Base-by-base conservation (phyloP, 2,888 invertebrate species). In the Folsomia manolachei region DNA sequence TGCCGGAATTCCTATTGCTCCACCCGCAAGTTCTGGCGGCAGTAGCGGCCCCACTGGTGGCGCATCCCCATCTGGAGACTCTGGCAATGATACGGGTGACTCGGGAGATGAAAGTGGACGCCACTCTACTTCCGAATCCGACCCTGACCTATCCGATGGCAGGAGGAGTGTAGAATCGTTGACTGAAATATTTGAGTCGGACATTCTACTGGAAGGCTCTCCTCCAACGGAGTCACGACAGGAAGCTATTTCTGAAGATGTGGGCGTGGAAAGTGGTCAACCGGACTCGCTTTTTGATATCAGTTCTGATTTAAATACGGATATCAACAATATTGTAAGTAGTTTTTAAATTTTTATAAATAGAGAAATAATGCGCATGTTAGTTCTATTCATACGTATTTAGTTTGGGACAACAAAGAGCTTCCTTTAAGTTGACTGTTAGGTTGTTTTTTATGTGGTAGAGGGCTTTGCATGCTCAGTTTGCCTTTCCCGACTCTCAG, bases 21-120 rank as follows among this genome's bases (percentile, higher is more conserved):
- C 21, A 61, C 75, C 75, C n/a, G n/a, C 71, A 23, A 67, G 69
- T 63, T 56, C 53, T 63, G 71, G 70, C 1, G 53, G 70, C 1
- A 27, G 67, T 2, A 51, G 63, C n/a, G 61, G 25, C 18, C 64
- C 72, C 14, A 70, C 72, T n/a, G 65, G 18, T 24, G 9, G 23
- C 14, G 18, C 27, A 2, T 18, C 27, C 2, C 68, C 56, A 4
- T 19, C 56, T n/a, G 23, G 18, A 1, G 66, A 66, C 52, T 66
- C 66, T 39, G 53, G 52, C 14, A 63, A 39, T 60, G 71, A 71
- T 56, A 14, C 56, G 7, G 56, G 56, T 19, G 67, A 71, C 27
- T 68, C 67, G 1, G 63, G 63, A 11, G 68, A 68, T 63, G 63
- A 62, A 1, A 51, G 60, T 14, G 70, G 52, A 21, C 52, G 68